phyloP scores from a whole-genome alignment of 2,113 vertebrate genomes.

The Phoxinus phoxinus region DNA sequence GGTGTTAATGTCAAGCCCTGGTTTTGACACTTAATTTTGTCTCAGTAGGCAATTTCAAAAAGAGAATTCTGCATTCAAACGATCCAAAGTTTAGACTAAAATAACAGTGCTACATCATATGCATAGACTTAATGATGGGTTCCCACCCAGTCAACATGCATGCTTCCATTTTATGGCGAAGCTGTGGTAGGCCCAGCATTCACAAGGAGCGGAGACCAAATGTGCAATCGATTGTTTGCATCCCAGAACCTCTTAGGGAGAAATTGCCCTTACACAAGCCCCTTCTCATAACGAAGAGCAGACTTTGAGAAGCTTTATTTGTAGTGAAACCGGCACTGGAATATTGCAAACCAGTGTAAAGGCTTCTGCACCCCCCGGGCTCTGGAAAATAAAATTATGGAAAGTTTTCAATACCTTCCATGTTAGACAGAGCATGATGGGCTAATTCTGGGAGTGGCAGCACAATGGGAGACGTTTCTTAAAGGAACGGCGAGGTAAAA shows the following conservation, averaged over 20 bases:
- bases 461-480: conserved; percentile 49
- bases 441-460: conserved; percentile 32
- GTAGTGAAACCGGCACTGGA: conserved; percentile 65
- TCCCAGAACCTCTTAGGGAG: conserved; percentile 49
- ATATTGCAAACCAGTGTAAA: conserved; percentile 66
- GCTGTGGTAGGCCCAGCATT: conserved; percentile 33
- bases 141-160: conserved; percentile 25
- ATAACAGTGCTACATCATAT: not conserved
- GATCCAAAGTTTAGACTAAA: not conserved
- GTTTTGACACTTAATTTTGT: not conserved
- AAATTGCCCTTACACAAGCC: conserved; percentile 55
- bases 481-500: conserved; percentile 17
- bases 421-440: conserved; percentile 15
- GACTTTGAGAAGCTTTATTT: conserved; percentile 62
- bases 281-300: conserved; percentile 69
- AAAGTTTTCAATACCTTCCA: conserved; percentile 56
- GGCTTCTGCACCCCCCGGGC: conserved; percentile 65
- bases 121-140: not conserved
- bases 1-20: no score
- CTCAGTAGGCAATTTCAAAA: not conserved
- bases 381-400: conserved; percentile 68
- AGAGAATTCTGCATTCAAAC: not conserved
- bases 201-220: conserved; percentile 53
- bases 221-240: conserved; percentile 64
- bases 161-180: conserved; percentile 11